phyloP scores from a whole-genome alignment of 64 coral and sea anemone species.

The Montipora cactus region DNA sequence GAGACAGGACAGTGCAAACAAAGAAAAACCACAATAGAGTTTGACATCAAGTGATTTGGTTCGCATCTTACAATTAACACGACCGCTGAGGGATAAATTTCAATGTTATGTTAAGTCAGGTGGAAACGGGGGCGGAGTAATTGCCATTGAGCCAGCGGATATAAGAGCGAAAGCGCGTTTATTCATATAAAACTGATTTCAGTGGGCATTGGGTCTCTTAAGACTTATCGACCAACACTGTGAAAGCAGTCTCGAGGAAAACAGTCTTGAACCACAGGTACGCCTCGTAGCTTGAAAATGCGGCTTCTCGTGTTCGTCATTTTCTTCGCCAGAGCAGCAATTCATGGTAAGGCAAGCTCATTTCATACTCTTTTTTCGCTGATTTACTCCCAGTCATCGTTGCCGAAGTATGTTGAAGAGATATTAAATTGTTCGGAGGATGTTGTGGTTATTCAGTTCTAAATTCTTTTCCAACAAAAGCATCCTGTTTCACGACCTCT shows the following conservation, averaged over 20 bases:
- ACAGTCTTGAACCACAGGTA: background rate
- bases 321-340: background rate
- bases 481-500: background rate
- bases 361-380: background rate
- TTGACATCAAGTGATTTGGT: background rate
- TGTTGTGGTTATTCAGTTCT: background rate
- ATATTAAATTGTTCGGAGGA: background rate
- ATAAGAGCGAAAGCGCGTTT: constrained; percentile 11
- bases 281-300: background rate
- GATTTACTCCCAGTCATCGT: background rate
- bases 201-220: background rate
- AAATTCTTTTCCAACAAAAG: background rate
- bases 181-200: constrained; percentile 49
- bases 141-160: constrained; percentile 16
- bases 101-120: constrained; percentile 27
- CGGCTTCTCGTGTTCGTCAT: background rate
- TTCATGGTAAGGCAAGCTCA: background rate
- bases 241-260: background rate
- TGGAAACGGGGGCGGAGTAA: constrained; percentile 49
- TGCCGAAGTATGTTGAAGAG: too few species aligned
- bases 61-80: background rate
- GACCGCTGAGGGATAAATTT: background rate
- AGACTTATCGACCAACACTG: background rate
- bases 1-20: constrained; percentile 6
- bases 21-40: background rate